Evolutionary conservation across 2,888 invertebrate genomes (phyloP).

Genomic region (Aproaerema taeniolella): DNA sequence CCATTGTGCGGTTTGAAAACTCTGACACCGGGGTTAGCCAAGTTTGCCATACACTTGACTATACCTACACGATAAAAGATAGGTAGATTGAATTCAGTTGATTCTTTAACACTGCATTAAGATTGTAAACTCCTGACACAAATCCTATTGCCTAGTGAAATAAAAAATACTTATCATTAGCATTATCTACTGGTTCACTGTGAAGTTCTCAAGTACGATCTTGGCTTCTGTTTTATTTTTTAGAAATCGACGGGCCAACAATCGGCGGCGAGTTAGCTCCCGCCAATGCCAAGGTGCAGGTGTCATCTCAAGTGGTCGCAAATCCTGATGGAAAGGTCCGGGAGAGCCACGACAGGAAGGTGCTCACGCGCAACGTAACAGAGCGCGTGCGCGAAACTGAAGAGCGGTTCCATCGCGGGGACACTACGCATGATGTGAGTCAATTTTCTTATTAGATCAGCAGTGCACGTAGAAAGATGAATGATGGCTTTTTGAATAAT

Average conservation of each 20-base stretch:
- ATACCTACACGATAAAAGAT: no score
- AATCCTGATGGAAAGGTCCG: constrained; percentile 87
- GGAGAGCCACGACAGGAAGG: constrained; percentile 87
- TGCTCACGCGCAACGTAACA: constrained; percentile 89
- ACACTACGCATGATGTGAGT: constrained; percentile 89
- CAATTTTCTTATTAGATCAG: background rate
- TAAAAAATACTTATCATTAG: no score
- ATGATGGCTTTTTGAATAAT: background rate
- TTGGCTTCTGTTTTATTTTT: no score
- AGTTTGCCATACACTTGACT: no score
- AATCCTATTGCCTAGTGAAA: no score
- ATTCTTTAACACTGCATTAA: no score
- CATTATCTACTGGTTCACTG: no score
- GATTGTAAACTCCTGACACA: no score
- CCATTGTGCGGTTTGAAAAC: no score
- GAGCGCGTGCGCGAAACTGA: constrained; percentile 90
- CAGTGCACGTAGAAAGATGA: background rate
- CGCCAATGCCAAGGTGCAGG: constrained; percentile 53
- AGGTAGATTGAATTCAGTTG: no score
- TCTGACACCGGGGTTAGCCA: no score
- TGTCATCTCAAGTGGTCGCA: constrained; percentile 71
- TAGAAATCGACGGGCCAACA: constrained; percentile 43
- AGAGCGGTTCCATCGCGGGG: constrained; percentile 88
- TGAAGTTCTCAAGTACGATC: no score
- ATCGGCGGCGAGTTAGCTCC: constrained; percentile 46